Conservation (phyloP, 2,113 vertebrate genomes). For the Gymnorhina tibicen region DNA sequence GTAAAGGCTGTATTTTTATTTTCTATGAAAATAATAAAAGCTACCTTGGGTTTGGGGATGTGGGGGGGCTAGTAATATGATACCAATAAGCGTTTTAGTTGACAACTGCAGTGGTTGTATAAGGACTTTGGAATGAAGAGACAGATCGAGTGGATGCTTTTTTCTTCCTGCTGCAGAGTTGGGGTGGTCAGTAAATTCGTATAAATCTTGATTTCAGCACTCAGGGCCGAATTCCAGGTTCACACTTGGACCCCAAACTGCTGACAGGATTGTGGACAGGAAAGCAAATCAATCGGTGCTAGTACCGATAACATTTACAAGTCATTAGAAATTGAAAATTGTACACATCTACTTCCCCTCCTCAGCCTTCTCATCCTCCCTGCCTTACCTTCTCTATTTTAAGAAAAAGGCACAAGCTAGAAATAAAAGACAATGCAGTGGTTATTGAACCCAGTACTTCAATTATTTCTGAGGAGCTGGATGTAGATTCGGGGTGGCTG, state of each 20-base stretch:
- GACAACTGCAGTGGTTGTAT: conserved; percentile 41
- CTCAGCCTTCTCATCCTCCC: background rate
- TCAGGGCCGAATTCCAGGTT: background rate
- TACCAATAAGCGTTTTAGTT: background rate
- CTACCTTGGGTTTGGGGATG: background rate
- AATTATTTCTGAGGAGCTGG: background rate
- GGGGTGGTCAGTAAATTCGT: background rate
- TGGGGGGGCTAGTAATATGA: background rate
- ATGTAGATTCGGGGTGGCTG: background rate
- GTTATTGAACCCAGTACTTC: background rate
- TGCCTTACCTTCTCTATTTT: background rate
- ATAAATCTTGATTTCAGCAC: background rate
- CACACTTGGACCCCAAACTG: background rate
- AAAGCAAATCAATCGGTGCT: background rate
- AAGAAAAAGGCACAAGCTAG: background rate
- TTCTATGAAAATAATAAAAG: background rate
- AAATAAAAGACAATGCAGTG: background rate
- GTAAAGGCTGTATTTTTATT: conserved; percentile 71
- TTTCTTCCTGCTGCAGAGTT: conserved; percentile 14
- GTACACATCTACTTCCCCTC: background rate
- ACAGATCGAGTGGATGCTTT: background rate
- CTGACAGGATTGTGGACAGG: background rate
- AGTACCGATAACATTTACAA: background rate
- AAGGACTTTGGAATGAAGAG: conserved; percentile 3
- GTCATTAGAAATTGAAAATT: background rate